Evolutionary conservation across 2,888 invertebrate genomes (phyloP), one percentile per base, ranked within the genome.

Genomic region (Morpho helenor): DNA sequence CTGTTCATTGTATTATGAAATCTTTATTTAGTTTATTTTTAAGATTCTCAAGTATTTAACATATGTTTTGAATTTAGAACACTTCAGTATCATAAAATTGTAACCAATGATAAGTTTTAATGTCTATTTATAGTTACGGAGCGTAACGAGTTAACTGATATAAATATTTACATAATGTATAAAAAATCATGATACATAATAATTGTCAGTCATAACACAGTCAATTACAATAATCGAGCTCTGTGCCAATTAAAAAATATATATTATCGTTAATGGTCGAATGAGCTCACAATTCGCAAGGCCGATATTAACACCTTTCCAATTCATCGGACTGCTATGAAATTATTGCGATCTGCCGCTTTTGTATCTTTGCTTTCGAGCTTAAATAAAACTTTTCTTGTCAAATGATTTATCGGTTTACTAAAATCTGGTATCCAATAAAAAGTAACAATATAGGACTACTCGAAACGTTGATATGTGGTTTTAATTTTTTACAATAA

Each of bases 241-340:
- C 61, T 58, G 49, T 61, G 60, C 56, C 59, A 60, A 56, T 65
- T 65, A 59, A 55, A 50, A 60, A 64, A 63, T 31, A 60, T 62
- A 64, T 59, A 57, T 49, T 60, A 63, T 59, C 50, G 59, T 60
- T 62, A 64, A 57, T 60, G 59, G 57, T 62, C 62, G 61, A 62
- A 59, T 52, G 60, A 60, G 66, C 62, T 63, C 62, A 56, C 57
- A 59, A 53, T 56, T 53, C 46, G 52, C 67, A 67, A 67, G 66
- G 67, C 60, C 66, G 60, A 52, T 45, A 58, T 62, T 62, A 62
- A 63, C 62, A 57, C 64, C 61, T 65, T 63, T 64, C 63, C 59
- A 65, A 62, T 63, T 39, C 58, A 59, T 60, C 62, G 44, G 46
- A 60, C 60, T 52, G 53, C 54, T 59, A 51, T 44, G 58, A 55